phyloP scores from a whole-genome alignment of 2,797 vertebrate genomes.

The Brachyrhaphis roseni region DNA sequence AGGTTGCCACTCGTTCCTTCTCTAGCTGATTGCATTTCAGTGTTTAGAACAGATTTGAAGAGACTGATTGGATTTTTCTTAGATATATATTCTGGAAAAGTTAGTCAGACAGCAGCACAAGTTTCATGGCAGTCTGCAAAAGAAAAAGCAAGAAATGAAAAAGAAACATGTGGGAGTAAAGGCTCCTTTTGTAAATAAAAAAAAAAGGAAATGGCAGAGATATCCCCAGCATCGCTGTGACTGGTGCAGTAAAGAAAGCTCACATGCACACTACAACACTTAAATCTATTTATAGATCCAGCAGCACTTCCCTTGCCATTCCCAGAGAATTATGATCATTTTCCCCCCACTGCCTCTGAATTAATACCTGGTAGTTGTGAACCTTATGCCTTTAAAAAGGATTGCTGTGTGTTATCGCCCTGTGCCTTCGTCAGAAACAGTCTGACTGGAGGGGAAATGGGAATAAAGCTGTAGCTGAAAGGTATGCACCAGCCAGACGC shows the following conservation, averaged over 20 bases:
- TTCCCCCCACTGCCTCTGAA: constrained; percentile 62
- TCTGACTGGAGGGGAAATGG: constrained; percentile 48
- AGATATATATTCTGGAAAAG: constrained; percentile 12
- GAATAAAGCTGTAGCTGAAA: constrained; percentile 62
- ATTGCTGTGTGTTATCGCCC: constrained; percentile 69
- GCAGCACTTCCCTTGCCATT: constrained; percentile 60
- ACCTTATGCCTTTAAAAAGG: constrained; percentile 63
- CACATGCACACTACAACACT: constrained; percentile 52
- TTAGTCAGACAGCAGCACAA: background rate
- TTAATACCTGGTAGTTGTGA: constrained; percentile 62
- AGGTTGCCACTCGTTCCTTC: constrained; percentile 2
- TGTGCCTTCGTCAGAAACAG: constrained; percentile 57
- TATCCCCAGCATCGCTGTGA: constrained; percentile 26
- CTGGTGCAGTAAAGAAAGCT: constrained; percentile 52
- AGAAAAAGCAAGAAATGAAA: constrained; percentile 22
- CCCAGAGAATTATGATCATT: constrained; percentile 70
- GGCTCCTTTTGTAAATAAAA: constrained; percentile 61
- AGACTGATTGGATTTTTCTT: background rate
- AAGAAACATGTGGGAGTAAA: constrained; percentile 40
- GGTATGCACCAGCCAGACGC: constrained; percentile 45
- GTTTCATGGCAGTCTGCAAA: constrained; percentile 1
- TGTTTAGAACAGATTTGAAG: background rate
- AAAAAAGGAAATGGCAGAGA: constrained; percentile 24
- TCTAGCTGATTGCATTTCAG: constrained; percentile 37
- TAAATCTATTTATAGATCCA: constrained; percentile 74